Percentiles rank a stretch among this genome's conserved stretches.
These are phyloP conservation scores for Peromyscus attwateri DNA, from an alignment of 2,797 vertebrate genomes.

Conservation along the genomic window DNA sequence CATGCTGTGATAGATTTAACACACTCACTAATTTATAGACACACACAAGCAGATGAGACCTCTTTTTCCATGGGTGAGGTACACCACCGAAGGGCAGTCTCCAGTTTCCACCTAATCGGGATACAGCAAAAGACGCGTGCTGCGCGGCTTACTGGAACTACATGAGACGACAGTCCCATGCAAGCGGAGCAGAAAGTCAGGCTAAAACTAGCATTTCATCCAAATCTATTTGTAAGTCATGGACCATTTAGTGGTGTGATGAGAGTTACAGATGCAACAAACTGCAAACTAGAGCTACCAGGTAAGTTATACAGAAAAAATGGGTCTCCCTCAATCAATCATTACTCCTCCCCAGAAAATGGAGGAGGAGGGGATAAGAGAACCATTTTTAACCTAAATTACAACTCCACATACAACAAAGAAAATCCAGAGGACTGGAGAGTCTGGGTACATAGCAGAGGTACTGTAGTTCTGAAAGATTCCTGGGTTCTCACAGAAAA, in stretches of 20 bases:
- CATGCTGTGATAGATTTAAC: conserved; percentile 85
- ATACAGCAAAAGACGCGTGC: conserved; percentile 45
- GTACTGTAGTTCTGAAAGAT: neutral
- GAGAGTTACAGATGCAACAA: conserved; percentile 59
- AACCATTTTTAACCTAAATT: conserved; percentile 27
- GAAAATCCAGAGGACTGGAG: neutral
- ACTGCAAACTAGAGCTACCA: conserved; percentile 51
- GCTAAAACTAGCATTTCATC: conserved; percentile 62
- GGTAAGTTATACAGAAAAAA: conserved; percentile 46
- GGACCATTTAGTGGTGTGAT: conserved; percentile 65
- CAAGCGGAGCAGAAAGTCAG: conserved; percentile 67
- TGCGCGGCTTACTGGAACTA: conserved; percentile 50
- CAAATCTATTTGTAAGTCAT: conserved; percentile 67
- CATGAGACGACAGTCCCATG: conserved; percentile 31
- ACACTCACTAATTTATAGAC: conserved; percentile 86
- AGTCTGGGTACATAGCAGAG: neutral
- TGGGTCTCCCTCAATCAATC: neutral
- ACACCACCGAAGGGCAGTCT: conserved; percentile 75
- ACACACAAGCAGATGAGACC: conserved; percentile 84
- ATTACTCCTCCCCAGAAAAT: conserved; percentile 1
- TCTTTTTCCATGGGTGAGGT: conserved; percentile 73
- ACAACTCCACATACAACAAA: conserved; percentile 1
- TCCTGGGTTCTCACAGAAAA: neutral
- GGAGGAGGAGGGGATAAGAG: neutral
- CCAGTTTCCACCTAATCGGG: conserved; percentile 46